Evolutionary conservation across 2,113 vertebrate species (phyloP).

Genomic region (Gopherus flavomarginatus): DNA sequence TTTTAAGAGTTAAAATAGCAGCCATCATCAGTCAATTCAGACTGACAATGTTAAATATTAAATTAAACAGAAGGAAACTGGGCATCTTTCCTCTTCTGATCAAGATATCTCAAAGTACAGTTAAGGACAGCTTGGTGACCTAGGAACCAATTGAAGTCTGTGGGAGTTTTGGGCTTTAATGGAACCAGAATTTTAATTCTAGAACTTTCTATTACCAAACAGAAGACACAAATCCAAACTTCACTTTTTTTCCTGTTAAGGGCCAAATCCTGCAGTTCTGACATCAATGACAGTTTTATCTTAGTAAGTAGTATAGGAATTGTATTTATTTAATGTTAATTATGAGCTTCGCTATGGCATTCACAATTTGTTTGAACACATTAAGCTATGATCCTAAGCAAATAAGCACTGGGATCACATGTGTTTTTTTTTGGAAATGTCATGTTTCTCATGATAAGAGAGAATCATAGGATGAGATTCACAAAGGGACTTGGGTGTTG

Average conservation of each 20-base stretch:
- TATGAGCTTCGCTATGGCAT: background rate
- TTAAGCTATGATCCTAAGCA: background rate
- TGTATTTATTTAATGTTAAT: background rate
- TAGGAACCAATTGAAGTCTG: background rate
- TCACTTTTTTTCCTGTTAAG: background rate
- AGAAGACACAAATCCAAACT: background rate
- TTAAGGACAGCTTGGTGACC: background rate
- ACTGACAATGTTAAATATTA: background rate
- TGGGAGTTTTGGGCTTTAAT: background rate
- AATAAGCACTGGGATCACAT: background rate
- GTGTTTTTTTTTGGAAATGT: background rate
- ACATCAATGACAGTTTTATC: background rate
- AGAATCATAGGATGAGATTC: background rate
- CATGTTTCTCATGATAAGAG: background rate
- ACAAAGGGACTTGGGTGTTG: background rate
- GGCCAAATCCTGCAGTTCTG: background rate
- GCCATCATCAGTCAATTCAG: background rate
- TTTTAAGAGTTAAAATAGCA: background rate
- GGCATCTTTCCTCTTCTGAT: background rate
- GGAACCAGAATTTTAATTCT: background rate
- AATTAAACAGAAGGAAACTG: background rate
- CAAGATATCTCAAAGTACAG: background rate
- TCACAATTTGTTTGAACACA: background rate
- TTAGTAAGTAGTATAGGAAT: background rate
- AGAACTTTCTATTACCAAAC: background rate